Conservation (phyloP, 2,113 vertebrate species). For the Sciurus niger region DNA sequence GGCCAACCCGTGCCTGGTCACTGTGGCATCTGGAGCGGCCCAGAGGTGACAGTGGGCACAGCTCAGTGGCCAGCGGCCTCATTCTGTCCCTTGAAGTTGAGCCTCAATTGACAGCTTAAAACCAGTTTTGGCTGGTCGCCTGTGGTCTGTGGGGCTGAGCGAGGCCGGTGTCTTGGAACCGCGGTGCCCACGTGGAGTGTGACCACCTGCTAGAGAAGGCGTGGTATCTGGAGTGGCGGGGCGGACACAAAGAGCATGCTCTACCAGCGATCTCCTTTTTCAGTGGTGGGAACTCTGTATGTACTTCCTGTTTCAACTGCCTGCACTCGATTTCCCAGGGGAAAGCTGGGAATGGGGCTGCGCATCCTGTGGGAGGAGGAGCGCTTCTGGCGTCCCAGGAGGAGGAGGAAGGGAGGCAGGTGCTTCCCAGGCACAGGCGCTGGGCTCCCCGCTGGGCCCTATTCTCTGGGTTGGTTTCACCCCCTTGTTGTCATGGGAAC, state of each 20-base stretch:
- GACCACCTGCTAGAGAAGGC: neutral
- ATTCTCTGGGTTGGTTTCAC: neutral
- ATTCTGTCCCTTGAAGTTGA: neutral
- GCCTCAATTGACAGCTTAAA: neutral
- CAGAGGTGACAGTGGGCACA: no score
- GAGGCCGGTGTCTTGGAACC: neutral
- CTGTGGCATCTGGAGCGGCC: neutral
- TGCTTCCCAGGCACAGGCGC: no score
- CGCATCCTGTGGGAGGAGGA: neutral
- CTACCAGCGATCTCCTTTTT: neutral
- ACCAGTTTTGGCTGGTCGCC: neutral
- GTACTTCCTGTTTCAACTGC: neutral
- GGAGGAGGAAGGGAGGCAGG: no score
- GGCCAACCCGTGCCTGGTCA: no score
- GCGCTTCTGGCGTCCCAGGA: no score
- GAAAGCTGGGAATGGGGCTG: neutral
- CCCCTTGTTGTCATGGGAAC: neutral
- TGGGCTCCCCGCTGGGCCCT: neutral
- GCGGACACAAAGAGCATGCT: neutral
- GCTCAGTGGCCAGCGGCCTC: neutral
- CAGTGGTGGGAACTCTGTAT: neutral
- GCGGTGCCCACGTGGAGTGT: neutral
- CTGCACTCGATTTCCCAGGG: neutral
- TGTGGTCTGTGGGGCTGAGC: no score
- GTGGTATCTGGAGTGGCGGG: neutral